These are phyloP conservation scores for Orthochromis indermauri DNA, from an alignment of 2,113 vertebrate species.

Conservation along the genomic window DNA sequence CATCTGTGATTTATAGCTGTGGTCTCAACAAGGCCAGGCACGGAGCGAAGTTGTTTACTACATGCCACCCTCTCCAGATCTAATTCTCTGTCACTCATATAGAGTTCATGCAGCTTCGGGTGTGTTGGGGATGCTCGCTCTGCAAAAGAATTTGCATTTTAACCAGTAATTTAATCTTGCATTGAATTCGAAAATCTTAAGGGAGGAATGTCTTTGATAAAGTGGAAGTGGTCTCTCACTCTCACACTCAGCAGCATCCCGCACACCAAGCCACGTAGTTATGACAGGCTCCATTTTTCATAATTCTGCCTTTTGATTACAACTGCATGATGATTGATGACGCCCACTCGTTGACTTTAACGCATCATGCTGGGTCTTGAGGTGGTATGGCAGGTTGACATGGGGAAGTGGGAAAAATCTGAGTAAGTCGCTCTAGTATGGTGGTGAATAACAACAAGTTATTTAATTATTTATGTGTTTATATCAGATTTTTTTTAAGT, in stretches of 20 bases:
- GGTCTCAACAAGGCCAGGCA: slow-evolving; percentile 14
- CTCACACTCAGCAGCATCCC: slow-evolving; percentile 48
- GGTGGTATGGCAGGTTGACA: slow-evolving; percentile 10
- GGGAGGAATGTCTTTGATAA: slow-evolving; percentile 22
- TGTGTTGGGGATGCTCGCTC: background rate
- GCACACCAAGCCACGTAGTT: slow-evolving; percentile 8
- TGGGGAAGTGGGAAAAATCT: background rate
- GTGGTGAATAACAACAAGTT: background rate
- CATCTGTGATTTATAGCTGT: slow-evolving; percentile 43
- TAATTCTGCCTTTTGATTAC: slow-evolving; percentile 67
- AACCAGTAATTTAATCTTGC: slow-evolving; percentile 33
- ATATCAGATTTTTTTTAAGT: rapidly evolving
- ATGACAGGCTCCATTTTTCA: slow-evolving; percentile 73
- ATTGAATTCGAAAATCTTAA: background rate
- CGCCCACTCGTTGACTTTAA: slow-evolving; percentile 37
- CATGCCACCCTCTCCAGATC: background rate
- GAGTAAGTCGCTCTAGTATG: background rate
- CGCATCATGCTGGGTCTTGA: background rate
- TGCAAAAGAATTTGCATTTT: slow-evolving; percentile 29
- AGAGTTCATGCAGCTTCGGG: background rate
- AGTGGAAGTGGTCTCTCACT: slow-evolving; percentile 34
- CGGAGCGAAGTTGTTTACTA: slow-evolving; percentile 28
- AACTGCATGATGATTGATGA: slow-evolving; percentile 65
- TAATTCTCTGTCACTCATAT: slow-evolving; percentile 14
- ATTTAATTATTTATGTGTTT: background rate